phyloP scores from a whole-genome alignment of 2,888 invertebrate genomes.

The Microplitis deprimator region DNA sequence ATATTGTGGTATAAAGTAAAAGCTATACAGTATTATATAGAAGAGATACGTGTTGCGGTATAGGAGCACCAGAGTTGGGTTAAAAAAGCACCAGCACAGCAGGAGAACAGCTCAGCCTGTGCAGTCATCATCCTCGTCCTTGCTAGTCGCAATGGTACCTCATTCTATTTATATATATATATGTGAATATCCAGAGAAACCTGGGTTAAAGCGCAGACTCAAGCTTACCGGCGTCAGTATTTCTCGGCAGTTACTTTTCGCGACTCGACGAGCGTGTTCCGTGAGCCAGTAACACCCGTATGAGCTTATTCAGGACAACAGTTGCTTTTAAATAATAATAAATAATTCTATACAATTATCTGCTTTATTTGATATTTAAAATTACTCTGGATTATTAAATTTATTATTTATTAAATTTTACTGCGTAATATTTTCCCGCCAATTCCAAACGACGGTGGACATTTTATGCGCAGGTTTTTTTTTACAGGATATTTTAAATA shows the following conservation, averaged over 20 bases:
- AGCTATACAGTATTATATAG: neutral
- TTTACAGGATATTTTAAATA: no score
- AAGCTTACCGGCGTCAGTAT: conserved; percentile 59
- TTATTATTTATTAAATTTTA: no score
- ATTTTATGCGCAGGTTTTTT: no score
- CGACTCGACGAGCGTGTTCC: conserved; percentile 64
- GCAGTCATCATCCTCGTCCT: conserved; percentile 10
- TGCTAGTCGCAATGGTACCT: conserved; percentile 29
- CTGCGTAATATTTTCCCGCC: no score
- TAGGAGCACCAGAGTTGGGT: conserved; percentile 29
- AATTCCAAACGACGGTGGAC: no score
- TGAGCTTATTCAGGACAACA: conserved; percentile 12
- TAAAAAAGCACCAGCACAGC: conserved; percentile 35
- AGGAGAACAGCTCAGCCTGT: conserved; percentile 33
- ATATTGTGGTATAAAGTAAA: conserved; percentile 15
- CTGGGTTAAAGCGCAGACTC: conserved; percentile 62
- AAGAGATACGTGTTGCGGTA: conserved; percentile 31
- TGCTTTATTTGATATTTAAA: neutral
- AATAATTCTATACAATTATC: neutral
- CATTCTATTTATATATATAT: conserved; percentile 34
- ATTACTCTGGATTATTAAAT: neutral
- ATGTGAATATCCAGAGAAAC: conserved; percentile 58
- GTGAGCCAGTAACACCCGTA: conserved; percentile 28
- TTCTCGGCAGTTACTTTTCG: conserved; percentile 66
- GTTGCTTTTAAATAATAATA: neutral